phyloP scores from a whole-genome alignment of 2,113 vertebrate species.

The Syrrhaptes paradoxus region DNA sequence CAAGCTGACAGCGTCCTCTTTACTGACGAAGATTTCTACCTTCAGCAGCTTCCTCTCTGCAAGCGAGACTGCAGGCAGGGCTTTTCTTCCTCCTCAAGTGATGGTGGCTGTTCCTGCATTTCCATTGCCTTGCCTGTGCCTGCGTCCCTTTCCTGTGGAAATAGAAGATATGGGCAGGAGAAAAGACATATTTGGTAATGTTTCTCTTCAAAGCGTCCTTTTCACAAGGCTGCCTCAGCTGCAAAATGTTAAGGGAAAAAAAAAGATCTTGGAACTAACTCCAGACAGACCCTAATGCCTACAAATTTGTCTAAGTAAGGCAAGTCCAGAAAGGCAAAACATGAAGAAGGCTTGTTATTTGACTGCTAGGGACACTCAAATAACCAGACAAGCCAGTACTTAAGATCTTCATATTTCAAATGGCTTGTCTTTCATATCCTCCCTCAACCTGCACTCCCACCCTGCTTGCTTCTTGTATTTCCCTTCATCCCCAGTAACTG shows the following conservation, averaged over 20 bases:
- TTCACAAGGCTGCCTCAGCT: conserved; percentile 74
- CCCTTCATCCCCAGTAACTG: conserved; percentile 46
- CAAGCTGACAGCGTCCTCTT: neutral
- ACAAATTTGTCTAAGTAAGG: conserved; percentile 77
- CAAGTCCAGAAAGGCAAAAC: conserved; percentile 76
- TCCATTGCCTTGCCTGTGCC: conserved; percentile 57
- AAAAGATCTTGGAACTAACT: conserved; percentile 79
- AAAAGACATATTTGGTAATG: conserved; percentile 83
- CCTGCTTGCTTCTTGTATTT: conserved; percentile 13
- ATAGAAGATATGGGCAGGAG: conserved; percentile 75
- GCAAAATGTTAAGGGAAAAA: conserved; percentile 77
- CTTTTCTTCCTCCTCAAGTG: conserved; percentile 3
- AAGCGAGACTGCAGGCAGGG: conserved; percentile 35
- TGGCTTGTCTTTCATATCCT: conserved; percentile 61
- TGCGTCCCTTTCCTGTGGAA: conserved; percentile 77
- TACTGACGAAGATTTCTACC: neutral
- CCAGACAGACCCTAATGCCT: conserved; percentile 83
- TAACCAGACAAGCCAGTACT: conserved; percentile 76
- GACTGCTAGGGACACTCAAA: conserved; percentile 73
- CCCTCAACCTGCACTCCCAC: conserved; percentile 25
- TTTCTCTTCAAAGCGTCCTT: conserved; percentile 73
- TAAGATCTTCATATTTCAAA: conserved; percentile 70
- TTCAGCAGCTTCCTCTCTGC: conserved; percentile 44
- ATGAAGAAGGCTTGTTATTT: conserved; percentile 79
- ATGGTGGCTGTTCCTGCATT: neutral